Conservation (phyloP, 2,113 vertebrate species). For the Ascaphus truei region DNA sequence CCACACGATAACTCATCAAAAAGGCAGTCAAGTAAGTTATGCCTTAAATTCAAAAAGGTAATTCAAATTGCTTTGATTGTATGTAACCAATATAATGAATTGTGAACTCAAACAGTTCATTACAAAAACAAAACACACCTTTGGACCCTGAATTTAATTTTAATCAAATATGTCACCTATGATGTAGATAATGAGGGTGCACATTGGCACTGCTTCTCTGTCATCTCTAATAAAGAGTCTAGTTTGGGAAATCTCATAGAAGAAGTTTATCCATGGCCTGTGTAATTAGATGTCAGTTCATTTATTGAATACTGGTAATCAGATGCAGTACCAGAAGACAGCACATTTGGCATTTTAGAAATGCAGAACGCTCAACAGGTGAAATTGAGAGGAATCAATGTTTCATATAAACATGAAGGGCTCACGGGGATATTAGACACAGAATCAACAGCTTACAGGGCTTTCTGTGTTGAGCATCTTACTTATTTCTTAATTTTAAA, state of each 20-base stretch:
- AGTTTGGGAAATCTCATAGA: slow-evolving; percentile 28
- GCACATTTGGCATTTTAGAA: slow-evolving; percentile 36
- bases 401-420: slow-evolving; percentile 35
- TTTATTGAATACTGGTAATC: slow-evolving; percentile 41
- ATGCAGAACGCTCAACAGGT: slow-evolving; percentile 30
- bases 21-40: background rate
- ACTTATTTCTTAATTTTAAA: slow-evolving; percentile 38
- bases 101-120: slow-evolving; percentile 1
- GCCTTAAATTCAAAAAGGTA: background rate
- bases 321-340: slow-evolving; percentile 24
- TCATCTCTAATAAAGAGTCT: slow-evolving; percentile 40
- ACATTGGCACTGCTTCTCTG: slow-evolving; percentile 24
- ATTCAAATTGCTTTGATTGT: slow-evolving; percentile 1
- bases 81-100: background rate
- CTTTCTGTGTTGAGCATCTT: slow-evolving; percentile 22
- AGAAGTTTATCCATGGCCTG: slow-evolving; percentile 23
- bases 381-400: slow-evolving; percentile 25
- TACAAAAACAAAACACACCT: slow-evolving; percentile 18
- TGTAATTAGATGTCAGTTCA: slow-evolving; percentile 45
- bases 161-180: slow-evolving; percentile 36
- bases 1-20: background rate
- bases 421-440: slow-evolving; percentile 33
- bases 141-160: slow-evolving; percentile 35
- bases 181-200: slow-evolving; percentile 35
- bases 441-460: slow-evolving; percentile 30